phyloP scores from a whole-genome alignment of 2,797 vertebrate genomes.

The Adelosebastes latens region DNA sequence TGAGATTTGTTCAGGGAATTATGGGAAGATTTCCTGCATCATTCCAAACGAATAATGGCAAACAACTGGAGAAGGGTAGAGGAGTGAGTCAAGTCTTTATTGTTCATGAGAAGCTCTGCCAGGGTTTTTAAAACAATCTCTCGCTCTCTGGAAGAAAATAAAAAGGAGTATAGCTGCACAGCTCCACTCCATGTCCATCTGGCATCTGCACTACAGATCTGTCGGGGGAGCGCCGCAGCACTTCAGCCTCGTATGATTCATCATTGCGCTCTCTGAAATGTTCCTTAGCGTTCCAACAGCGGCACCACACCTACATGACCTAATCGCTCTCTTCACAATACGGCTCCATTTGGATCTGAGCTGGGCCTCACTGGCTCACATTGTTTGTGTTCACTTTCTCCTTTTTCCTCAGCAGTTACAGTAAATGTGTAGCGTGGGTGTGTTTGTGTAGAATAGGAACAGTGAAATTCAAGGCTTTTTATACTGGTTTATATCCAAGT shows the following conservation, averaged over 20 bases:
- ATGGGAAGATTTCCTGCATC: not conserved
- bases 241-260: conserved; percentile 44
- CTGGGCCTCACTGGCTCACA: not conserved
- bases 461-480: not conserved
- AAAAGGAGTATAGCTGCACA: conserved; percentile 1
- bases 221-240: conserved; percentile 19
- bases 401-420: conserved; percentile 16
- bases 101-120: conserved; percentile 21
- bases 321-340: conserved; percentile 38
- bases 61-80: conserved; percentile 9
- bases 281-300: conserved; percentile 40
- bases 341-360: conserved; percentile 5
- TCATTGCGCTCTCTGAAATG: conserved; percentile 8
- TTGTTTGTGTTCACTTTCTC: conserved; percentile 17
- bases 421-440: conserved; percentile 10
- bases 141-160: conserved; percentile 5
- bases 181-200: conserved; percentile 36
- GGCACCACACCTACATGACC: conserved; percentile 71
- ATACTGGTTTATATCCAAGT: not conserved
- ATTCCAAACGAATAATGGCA: not conserved
- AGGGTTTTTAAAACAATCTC: not conserved
- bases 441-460: not conserved
- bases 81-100: conserved; percentile 3
- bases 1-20: conserved; percentile 18
- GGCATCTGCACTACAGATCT: conserved; percentile 44